phyloP scores from a whole-genome alignment of 2,888 invertebrate genomes.

The Spodoptera picta region DNA sequence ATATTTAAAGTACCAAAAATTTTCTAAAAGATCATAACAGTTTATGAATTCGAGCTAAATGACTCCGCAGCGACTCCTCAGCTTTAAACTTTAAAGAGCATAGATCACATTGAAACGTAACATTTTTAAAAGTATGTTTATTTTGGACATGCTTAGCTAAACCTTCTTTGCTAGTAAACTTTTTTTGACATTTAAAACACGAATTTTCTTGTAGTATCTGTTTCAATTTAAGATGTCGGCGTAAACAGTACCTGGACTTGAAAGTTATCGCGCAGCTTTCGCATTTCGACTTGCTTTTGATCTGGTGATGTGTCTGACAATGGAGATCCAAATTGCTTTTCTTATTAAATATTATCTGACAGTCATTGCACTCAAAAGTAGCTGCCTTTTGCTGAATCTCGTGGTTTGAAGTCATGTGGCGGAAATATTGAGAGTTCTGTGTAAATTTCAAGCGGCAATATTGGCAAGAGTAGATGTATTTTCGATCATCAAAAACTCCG shows the following conservation, averaged over 20 bases:
- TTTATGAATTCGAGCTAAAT: slow-evolving; percentile 79
- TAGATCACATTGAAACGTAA: slow-evolving; percentile 77
- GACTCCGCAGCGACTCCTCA: slow-evolving; percentile 74
- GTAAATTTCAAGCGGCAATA: slow-evolving; percentile 82
- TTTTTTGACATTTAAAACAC: slow-evolving; percentile 81
- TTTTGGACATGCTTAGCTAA: slow-evolving; percentile 77
- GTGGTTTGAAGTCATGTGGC: slow-evolving; percentile 84
- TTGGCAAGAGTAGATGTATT: slow-evolving; percentile 79
- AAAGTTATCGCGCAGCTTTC: slow-evolving; percentile 82
- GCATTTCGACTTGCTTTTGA: slow-evolving; percentile 79
- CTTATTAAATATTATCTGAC: slow-evolving; percentile 78
- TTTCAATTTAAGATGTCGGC: slow-evolving; percentile 80
- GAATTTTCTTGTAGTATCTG: slow-evolving; percentile 78
- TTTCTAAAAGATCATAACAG: slow-evolving; percentile 74
- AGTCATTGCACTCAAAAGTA: slow-evolving; percentile 80
- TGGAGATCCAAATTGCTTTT: slow-evolving; percentile 77
- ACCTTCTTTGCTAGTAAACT: slow-evolving; percentile 75
- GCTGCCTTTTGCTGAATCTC: slow-evolving; percentile 77
- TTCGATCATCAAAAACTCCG: slow-evolving; percentile 67
- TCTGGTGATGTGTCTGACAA: slow-evolving; percentile 78
- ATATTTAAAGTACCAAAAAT: slow-evolving; percentile 25
- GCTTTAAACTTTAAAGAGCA: slow-evolving; percentile 82
- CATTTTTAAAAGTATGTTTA: slow-evolving; percentile 80
- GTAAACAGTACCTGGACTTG: slow-evolving; percentile 82
- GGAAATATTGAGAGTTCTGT: slow-evolving; percentile 82